phyloP scores from a whole-genome alignment of 2,797 vertebrate species.

The Cynopterus sphinx region DNA sequence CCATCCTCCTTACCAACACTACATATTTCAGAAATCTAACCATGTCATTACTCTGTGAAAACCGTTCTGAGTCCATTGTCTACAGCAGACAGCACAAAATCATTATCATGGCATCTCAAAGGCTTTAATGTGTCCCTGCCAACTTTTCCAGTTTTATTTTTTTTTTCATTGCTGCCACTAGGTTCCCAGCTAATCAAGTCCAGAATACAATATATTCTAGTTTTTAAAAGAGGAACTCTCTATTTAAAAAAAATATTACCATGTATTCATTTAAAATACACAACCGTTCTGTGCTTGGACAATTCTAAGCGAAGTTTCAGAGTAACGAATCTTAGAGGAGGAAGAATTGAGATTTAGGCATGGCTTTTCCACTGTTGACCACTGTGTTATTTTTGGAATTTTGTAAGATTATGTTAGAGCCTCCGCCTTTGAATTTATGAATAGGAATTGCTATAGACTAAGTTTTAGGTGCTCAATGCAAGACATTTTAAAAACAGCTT shows the following conservation, averaged over 20 bases:
- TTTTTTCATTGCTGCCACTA: no score
- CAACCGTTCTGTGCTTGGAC: background rate
- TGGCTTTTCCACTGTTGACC: background rate
- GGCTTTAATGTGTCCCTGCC: background rate
- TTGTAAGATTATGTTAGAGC: background rate
- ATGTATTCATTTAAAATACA: background rate
- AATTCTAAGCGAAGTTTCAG: background rate
- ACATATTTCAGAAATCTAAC: background rate
- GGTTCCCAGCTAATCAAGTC: background rate
- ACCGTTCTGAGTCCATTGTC: background rate
- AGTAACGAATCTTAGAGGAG: background rate
- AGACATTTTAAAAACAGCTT: background rate
- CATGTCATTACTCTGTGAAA: background rate
- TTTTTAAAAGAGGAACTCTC: background rate
- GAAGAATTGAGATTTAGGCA: no score
- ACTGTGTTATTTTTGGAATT: background rate
- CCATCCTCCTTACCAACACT: background rate
- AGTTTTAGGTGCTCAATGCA: background rate
- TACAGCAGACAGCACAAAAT: background rate
- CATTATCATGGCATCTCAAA: background rate
- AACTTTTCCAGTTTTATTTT: background rate
- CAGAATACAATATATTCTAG: background rate
- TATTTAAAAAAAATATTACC: background rate
- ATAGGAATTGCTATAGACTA: background rate
- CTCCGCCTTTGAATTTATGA: background rate